phyloP scores from a whole-genome alignment of 2,113 vertebrate genomes.

The Phocoena sinus region DNA sequence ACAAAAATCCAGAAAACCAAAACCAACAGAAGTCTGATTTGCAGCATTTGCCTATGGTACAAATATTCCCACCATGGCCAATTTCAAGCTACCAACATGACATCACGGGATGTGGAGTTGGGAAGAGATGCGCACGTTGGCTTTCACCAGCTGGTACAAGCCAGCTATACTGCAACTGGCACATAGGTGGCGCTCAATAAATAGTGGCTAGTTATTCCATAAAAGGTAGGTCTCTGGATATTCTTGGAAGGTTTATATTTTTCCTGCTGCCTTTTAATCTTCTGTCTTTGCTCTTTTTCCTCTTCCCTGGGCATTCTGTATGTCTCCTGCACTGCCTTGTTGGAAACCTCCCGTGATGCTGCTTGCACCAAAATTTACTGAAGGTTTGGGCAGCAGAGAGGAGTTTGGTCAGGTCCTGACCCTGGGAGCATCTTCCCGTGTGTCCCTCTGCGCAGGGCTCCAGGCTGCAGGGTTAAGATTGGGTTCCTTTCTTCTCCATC shows the following conservation, averaged over 20 bases:
- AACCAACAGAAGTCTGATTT: background rate
- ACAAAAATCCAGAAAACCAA: background rate
- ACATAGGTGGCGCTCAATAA: background rate
- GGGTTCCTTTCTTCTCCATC: background rate
- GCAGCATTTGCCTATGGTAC: background rate
- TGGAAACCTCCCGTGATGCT: background rate
- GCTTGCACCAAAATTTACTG: background rate
- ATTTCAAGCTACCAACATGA: background rate
- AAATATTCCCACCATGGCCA: background rate
- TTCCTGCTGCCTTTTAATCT: background rate
- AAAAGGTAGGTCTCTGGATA: background rate
- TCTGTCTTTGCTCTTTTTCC: background rate
- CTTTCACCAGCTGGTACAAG: background rate
- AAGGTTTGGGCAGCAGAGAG: background rate
- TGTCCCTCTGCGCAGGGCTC: background rate
- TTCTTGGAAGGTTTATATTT: background rate
- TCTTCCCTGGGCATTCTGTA: background rate
- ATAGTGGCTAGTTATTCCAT: background rate
- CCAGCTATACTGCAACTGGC: background rate
- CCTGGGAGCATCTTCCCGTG: background rate
- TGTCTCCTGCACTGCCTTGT: background rate
- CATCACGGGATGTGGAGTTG: background rate
- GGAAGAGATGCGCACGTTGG: background rate
- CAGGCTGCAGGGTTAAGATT: background rate
- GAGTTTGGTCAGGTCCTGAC: background rate